Percentiles rank a stretch among this genome's conserved stretches.
These are phyloP conservation scores for Onychomys torridus DNA, from an alignment of 2,797 vertebrate genomes.

Conservation along the genomic window DNA sequence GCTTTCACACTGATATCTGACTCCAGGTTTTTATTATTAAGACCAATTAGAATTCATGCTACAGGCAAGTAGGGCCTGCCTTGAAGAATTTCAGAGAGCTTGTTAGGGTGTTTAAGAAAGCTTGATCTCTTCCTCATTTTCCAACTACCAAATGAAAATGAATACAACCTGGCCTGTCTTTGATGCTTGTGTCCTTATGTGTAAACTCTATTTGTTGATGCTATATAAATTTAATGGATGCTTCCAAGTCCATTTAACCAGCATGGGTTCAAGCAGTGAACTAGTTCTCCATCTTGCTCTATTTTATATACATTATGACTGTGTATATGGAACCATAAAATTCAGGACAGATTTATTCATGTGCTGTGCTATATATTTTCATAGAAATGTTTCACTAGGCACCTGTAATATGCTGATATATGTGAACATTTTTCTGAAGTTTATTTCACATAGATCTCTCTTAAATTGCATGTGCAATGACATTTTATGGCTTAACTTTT, in stretches of 20 bases:
- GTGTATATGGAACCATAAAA: constrained; percentile 70
- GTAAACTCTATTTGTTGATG: constrained; percentile 12
- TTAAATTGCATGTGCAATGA: constrained; percentile 71
- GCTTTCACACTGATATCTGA: too few species aligned
- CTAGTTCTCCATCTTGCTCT: constrained; percentile 46
- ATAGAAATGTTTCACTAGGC: constrained; percentile 71
- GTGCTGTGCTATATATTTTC: constrained; percentile 59
- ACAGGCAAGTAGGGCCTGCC: background rate
- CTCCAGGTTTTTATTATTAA: too few species aligned
- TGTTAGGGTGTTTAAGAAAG: background rate
- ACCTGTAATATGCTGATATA: constrained; percentile 74
- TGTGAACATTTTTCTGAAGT: constrained; percentile 74
- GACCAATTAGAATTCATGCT: too few species aligned
- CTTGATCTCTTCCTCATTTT: background rate
- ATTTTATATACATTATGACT: constrained; percentile 76
- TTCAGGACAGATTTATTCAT: constrained; percentile 75
- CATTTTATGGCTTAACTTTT: constrained; percentile 81
- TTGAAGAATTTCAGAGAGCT: background rate
- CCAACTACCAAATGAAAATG: background rate
- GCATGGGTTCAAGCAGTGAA: constrained; percentile 66
- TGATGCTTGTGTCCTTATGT: background rate
- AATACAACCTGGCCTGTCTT: background rate
- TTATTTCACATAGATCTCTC: constrained; percentile 78
- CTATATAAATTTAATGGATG: constrained; percentile 17
- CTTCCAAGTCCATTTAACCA: constrained; percentile 53